Evolutionary conservation across 2,888 invertebrate genomes (phyloP), one percentile per base, ranked within the genome.

Genomic region (Branchinecta sandiegonensis): DNA sequence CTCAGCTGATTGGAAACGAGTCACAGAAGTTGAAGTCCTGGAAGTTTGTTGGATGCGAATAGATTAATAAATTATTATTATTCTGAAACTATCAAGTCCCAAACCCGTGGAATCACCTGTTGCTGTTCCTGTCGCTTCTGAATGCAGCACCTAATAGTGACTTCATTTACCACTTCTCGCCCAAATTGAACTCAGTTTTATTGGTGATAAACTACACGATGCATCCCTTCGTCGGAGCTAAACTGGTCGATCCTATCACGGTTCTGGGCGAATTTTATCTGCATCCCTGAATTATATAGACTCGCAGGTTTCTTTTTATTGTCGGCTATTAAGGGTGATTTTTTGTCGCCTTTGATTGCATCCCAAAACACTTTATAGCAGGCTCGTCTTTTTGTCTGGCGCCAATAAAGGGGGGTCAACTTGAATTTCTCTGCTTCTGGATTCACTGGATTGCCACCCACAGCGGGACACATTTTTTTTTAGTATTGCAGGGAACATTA

Each of bases 271-370:
- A 17, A 56, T 56, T 56, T 56, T 56, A 56, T 56, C n/a, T 56
- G 56, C 56, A 56, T 56, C 56, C 56, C 17, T n/a, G 14, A 56
- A 14, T 56, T 56, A 9, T 56, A 56, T 56, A 56, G 56, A 56
- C 56, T 56, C 56, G 17, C 56, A 56, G 56, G 56, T 17, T 56
- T 56, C 56, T 14, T n/a, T 56, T 56, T 56, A 56, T 56, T 56
- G 56, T 56, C 56, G 17, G 56, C 56, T 56, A 56, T 56, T 56
- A 56, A 56, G 56, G 56, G 17, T 56, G 14, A 56, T 56, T 56
- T 56, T 56, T 56, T 56, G 56, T 56, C 56, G 56, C 56, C 17
- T n/a, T 56, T 56, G 56, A 56, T 56, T 56, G 17, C 56, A 56
- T 10, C 56, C 56, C 56, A 56, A 56, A 56, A 56, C 56, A 9